Conservation (phyloP, 2,888 invertebrate species). For the Volucella zonaria region DNA sequence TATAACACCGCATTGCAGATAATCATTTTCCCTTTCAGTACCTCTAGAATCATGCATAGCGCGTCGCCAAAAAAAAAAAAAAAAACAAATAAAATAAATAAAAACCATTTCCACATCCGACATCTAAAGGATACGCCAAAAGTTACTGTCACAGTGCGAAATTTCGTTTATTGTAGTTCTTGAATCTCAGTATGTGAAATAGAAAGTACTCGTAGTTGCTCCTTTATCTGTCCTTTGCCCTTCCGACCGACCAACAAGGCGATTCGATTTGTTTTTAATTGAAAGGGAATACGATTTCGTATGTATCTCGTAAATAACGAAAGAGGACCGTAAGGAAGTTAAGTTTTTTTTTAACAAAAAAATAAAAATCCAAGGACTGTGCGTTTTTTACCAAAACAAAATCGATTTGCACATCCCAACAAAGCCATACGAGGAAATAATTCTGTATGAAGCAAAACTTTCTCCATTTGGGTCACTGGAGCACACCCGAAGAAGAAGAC, state of each 20-base stretch:
- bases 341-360: conserved; percentile 15
- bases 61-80: conserved; percentile 39
- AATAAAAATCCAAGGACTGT: conserved; percentile 15
- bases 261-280: conserved; percentile 32
- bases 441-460: conserved; percentile 42
- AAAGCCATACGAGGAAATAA: not conserved
- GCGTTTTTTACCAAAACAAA: conserved; percentile 22
- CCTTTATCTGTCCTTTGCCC: not conserved
- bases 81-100: not conserved
- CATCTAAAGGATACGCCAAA: conserved; percentile 22
- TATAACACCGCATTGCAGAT: conserved; percentile 71
- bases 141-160: conserved; percentile 58
- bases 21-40: conserved; percentile 50
- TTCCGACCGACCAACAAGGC: not conserved
- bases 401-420: conserved; percentile 55
- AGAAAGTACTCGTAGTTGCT: not conserved
- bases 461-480: conserved; percentile 68
- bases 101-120: conserved; percentile 34
- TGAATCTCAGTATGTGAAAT: conserved; percentile 7
- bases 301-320: conserved; percentile 23
- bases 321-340: not conserved
- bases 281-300: conserved; percentile 10
- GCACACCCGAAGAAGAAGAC: conserved; percentile 24
- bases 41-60: conserved; percentile 23
- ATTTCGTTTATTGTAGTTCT: not conserved